Conservation (phyloP, 2,113 vertebrate species). For the Hystrix brachyura region DNA sequence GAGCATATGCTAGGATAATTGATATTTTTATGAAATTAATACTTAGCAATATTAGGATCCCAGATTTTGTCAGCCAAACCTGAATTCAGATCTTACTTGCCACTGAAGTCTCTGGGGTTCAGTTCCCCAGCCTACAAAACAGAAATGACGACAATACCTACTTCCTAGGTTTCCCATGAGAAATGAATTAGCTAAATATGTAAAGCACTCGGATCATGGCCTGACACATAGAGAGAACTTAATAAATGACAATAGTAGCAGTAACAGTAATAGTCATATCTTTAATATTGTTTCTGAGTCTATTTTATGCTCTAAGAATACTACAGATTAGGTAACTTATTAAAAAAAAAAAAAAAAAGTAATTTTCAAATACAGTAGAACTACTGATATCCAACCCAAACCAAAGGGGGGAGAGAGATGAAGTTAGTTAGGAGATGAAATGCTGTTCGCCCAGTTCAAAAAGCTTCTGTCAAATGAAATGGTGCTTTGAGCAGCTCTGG, state of each 20-base stretch:
- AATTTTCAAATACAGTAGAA: slow-evolving; percentile 30
- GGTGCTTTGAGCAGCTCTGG: not conserved
- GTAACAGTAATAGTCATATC: not conserved
- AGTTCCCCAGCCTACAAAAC: not conserved
- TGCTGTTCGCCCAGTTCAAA: not conserved
- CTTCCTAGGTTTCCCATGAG: not conserved
- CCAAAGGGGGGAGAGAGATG: not conserved
- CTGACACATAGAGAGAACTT: not conserved
- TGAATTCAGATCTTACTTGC: not conserved
- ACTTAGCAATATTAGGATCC: not conserved
- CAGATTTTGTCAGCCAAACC: not conserved
- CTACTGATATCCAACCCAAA: slow-evolving; percentile 21
- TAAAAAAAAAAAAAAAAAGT: not conserved
- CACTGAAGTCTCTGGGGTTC: not conserved
- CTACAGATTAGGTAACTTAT: not conserved
- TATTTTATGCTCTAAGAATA: not conserved
- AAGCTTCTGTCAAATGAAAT: not conserved
- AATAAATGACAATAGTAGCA: not conserved
- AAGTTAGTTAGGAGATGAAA: not conserved
- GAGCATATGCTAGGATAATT: not conserved
- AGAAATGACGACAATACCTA: not conserved
- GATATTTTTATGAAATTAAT: not conserved
- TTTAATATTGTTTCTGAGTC: not conserved
- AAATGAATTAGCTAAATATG: not conserved
- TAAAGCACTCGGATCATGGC: not conserved